Evolutionary conservation across 2,797 vertebrate genomes (phyloP).

Genomic region (Rhincodon typus): DNA sequence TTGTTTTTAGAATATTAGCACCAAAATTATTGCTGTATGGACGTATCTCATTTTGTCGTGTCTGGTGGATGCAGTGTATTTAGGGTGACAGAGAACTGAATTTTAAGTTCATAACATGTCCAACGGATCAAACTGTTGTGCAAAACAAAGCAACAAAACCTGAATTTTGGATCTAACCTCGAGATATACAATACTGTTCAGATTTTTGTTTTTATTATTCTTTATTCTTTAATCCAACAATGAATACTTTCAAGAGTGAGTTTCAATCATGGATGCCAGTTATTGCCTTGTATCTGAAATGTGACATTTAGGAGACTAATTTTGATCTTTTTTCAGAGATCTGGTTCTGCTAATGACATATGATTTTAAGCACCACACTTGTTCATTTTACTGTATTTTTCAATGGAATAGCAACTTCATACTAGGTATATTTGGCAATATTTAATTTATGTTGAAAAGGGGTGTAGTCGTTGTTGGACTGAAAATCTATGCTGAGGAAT

Average conservation of each 20-base stretch:
- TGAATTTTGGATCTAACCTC: background rate
- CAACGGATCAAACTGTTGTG: background rate
- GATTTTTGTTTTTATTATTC: too few species aligned
- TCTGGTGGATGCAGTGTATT: background rate
- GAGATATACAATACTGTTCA: too few species aligned
- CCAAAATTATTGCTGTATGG: too few species aligned
- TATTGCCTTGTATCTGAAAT: too few species aligned
- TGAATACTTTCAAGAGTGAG: too few species aligned
- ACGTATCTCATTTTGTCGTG: background rate
- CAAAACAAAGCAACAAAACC: background rate
- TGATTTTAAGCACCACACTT: background rate
- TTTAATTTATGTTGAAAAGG: background rate
- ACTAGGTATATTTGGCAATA: background rate
- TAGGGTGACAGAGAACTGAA: background rate
- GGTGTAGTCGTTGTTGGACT: background rate
- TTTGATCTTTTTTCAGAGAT: background rate
- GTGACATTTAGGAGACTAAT: too few species aligned
- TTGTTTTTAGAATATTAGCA: too few species aligned
- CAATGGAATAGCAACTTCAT: background rate
- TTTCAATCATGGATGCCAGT: too few species aligned
- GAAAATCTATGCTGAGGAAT: background rate
- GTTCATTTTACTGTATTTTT: background rate
- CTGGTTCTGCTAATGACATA: background rate
- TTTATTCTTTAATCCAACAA: too few species aligned
- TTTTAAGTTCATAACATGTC: background rate